These are phyloP conservation scores for Sebastes umbrosus DNA, from an alignment of 2,797 vertebrate genomes.

Conservation along the genomic window DNA sequence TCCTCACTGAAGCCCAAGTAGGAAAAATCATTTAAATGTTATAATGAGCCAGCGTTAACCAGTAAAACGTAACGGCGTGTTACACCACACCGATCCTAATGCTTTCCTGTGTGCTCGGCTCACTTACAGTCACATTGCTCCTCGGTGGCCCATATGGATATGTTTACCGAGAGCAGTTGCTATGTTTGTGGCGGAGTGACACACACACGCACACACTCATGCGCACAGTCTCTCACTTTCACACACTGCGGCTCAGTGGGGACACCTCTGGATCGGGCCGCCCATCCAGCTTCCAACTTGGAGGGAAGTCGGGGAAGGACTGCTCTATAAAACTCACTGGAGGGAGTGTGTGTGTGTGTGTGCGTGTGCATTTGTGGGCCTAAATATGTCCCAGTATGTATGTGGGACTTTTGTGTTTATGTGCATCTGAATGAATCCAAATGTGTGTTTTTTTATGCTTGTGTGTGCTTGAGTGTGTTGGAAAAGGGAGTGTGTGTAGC, in stretches of 20 bases:
- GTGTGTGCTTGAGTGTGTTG: neutral
- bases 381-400: neutral
- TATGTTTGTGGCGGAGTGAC: slow-evolving; percentile 51
- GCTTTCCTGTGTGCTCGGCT: slow-evolving; percentile 31
- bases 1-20: neutral
- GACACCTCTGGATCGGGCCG: slow-evolving; percentile 46
- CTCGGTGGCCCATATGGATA: slow-evolving; percentile 44
- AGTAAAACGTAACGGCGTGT: slow-evolving; percentile 23
- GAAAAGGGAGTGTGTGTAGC: neutral
- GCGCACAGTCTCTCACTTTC: neutral
- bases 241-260: slow-evolving; percentile 27
- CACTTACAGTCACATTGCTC: slow-evolving; percentile 32
- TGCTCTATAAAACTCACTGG: slow-evolving; percentile 25
- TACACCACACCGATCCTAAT: slow-evolving; percentile 1
- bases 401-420: neutral
- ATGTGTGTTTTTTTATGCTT: neutral
- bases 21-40: neutral
- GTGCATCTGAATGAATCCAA: neutral
- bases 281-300: slow-evolving; percentile 45
- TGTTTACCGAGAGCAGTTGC: slow-evolving; percentile 67
- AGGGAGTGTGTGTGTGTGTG: neutral
- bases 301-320: slow-evolving; percentile 36
- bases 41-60: slow-evolving; percentile 12
- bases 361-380: neutral
- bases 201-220: neutral